Conservation (phyloP, 2,113 vertebrate species). For the Hemibagrus wyckioides region DNA sequence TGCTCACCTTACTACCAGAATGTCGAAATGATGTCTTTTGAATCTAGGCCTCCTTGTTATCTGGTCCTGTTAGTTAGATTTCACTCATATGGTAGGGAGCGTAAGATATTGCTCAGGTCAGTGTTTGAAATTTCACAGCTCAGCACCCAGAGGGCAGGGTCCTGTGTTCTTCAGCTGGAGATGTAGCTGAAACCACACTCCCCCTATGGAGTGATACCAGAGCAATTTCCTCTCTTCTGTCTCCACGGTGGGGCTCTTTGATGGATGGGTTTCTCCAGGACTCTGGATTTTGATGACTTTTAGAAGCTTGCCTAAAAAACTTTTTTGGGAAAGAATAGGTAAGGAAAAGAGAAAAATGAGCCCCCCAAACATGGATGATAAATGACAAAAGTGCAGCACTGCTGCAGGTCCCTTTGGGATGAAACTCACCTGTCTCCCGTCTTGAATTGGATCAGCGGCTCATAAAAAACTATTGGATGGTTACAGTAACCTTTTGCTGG, state of each 20-base stretch:
- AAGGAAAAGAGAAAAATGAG: conserved; percentile 17
- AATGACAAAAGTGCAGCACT: conserved; percentile 15
- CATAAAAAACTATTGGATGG: conserved; percentile 12
- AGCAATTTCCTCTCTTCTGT: conserved; percentile 53
- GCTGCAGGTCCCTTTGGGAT: conserved; percentile 35
- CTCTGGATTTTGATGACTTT: conserved; percentile 47
- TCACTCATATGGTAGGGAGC: conserved; percentile 19
- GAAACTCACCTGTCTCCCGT: conserved; percentile 19
- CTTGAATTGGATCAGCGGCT: conserved; percentile 14
- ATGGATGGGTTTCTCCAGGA: conserved; percentile 55
- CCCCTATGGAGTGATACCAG: conserved; percentile 23
- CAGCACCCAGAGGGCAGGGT: conserved; percentile 38
- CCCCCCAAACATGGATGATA: conserved; percentile 15
- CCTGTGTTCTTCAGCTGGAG: conserved; percentile 46
- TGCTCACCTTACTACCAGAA: conserved; percentile 3
- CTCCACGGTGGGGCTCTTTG: conserved; percentile 32
- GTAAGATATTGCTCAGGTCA: conserved; percentile 35
- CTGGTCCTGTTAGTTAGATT: conserved; percentile 21
- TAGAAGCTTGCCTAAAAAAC: conserved; percentile 43
- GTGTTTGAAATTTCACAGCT: conserved; percentile 48
- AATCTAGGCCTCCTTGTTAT: not conserved
- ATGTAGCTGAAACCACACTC: conserved; percentile 28
- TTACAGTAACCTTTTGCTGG: conserved; percentile 10
- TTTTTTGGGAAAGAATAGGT: conserved; percentile 21
- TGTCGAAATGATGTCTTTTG: conserved; percentile 11